Base-by-base conservation (phyloP, 2,797 vertebrate genomes). In the Hypotaenidia okinawae region DNA sequence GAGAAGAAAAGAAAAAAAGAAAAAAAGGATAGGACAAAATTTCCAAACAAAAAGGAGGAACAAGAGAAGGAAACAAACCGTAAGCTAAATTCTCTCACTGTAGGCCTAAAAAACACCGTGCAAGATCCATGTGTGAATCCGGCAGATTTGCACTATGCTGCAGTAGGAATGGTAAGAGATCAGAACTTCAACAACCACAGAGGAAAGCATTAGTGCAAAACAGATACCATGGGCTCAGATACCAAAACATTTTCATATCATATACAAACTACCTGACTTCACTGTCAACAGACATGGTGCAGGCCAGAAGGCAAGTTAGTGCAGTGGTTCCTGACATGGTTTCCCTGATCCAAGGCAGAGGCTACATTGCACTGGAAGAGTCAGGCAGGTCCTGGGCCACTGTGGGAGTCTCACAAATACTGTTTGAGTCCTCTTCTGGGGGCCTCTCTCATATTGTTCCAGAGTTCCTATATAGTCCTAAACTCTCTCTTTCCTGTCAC, bases 371-470 rank as follows among this genome's bases (percentile, higher is more conserved):
- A 28, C 63, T 84, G 16, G 13, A 75, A 55, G 25, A 74, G 47
- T 37, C 13, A 70, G 43, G 58, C 9, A 72, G 45, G 39, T 45
- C 6, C 32, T 58, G 54, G 35, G 24, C 49, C 33, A 63, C 19
- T 0, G 0, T 5, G 4, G 4, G 43, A 32, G 19, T 68, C 25
- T 18, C 55, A 32, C 24, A 49, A 8, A 45, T 19, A 11, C 33
- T 35, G 16, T 16, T 55, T 68, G 45, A 11, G 5, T 30, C 68
- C 52, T 21, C 32, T 66, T 21, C 28, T 10, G 5, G 6, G 21
- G 6, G 68, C 6, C 5, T 70, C 33, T 33, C 32, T 57, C 22
- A 43, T 5, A 32, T 23, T 79, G 25, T 85, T 79, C 79, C 32
- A 10, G 55, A 68, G 35, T 45, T 10, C 23, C 63, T 66, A 22